A percentile compares a stretch with the other conserved stretches of the same genome.
These are phyloP conservation scores for Oncorhynchus mykiss DNA, from an alignment of 2,113 vertebrate species.

Conservation along the genomic window DNA sequence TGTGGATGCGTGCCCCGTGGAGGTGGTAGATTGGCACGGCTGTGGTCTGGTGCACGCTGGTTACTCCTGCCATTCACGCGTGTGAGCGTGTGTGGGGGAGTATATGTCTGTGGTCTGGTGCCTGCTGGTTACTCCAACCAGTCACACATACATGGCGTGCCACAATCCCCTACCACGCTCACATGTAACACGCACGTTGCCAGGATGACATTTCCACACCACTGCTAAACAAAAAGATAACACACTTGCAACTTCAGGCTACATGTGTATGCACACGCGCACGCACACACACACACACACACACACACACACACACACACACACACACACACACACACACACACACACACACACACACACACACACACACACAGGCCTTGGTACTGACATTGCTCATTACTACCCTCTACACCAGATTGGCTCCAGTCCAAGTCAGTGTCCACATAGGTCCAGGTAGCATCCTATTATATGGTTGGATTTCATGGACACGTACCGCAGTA, in stretches of 20 bases:
- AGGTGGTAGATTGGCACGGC: conserved; percentile 61
- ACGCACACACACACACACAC: background rate
- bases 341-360: background rate
- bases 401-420: background rate
- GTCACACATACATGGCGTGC: conserved; percentile 37
- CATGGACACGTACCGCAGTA: background rate
- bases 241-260: conserved; percentile 12
- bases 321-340: background rate
- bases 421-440: background rate
- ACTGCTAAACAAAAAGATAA: conserved; percentile 46
- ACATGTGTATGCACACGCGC: background rate
- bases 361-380: background rate
- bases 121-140: conserved; percentile 66
- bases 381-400: background rate
- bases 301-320: background rate
- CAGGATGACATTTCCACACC: conserved; percentile 74
- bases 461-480: background rate
- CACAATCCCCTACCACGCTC: conserved; percentile 60
- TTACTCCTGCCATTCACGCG: no score
- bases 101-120: conserved; percentile 17
- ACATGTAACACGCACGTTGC: conserved; percentile 75
- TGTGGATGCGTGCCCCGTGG: conserved; percentile 20
- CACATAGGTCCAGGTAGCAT: background rate
- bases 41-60: conserved; percentile 21
- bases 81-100: no score